Evolutionary conservation across 1,140 invertebrate genomes (phyloP).

Genomic region (Drosophila hydei): DNA sequence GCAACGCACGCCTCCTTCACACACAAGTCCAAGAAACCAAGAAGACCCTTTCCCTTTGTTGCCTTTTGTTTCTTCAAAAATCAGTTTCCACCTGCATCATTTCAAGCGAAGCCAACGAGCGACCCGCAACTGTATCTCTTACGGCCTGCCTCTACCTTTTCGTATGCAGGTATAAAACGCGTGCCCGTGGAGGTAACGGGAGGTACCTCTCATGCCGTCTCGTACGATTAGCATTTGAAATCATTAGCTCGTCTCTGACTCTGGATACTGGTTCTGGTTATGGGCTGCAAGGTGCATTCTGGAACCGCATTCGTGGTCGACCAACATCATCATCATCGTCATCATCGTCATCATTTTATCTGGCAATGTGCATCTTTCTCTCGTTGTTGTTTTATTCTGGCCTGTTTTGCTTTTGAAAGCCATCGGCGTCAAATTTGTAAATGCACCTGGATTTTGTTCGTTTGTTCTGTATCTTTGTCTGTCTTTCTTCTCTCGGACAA

Average conservation of each 20-base stretch:
- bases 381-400: constrained; percentile 55
- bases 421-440: constrained; percentile 81
- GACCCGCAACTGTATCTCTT: constrained; percentile 63
- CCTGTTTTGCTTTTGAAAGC: constrained; percentile 72
- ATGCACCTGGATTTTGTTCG: constrained; percentile 76
- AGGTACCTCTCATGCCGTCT: constrained; percentile 23
- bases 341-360: constrained; percentile 71
- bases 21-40: constrained; percentile 11
- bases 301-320: constrained; percentile 71
- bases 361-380: constrained; percentile 74
- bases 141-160: constrained; percentile 35
- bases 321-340: constrained; percentile 63
- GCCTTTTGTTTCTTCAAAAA: constrained; percentile 47
- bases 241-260: constrained; percentile 61
- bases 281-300: constrained; percentile 74
- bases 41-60: constrained; percentile 49
- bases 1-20: constrained; percentile 52
- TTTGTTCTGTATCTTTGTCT: constrained; percentile 58
- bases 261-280: constrained; percentile 15
- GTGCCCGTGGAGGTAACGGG: constrained; percentile 46
- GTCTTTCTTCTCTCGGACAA: constrained; percentile 46
- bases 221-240: constrained; percentile 78
- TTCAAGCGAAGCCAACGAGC: constrained; percentile 48
- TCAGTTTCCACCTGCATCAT: constrained; percentile 81
- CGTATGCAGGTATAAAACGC: constrained; percentile 70